Evolutionary conservation across 2,797 vertebrate species (phyloP).

Genomic region (Salarias fasciatus): DNA sequence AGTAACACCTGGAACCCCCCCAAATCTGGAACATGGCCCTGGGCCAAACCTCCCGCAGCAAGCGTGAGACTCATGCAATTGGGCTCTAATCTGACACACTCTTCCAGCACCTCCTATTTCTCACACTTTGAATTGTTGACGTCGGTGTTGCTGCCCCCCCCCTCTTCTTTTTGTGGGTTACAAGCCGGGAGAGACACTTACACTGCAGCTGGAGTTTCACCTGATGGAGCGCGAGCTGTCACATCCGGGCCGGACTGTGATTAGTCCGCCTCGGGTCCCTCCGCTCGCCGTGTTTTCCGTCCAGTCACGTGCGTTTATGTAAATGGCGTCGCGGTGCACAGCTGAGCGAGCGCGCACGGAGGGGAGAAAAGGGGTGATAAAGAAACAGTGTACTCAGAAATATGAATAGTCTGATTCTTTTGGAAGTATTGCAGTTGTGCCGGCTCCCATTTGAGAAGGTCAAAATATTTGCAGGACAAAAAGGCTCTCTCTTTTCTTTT

Average conservation of each 20-base stretch:
- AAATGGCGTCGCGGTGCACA: constrained; percentile 47
- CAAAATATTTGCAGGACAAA: constrained; percentile 68
- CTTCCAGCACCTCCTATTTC: constrained; percentile 61
- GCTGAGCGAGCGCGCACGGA: constrained; percentile 40
- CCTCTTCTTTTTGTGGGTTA: constrained; percentile 1
- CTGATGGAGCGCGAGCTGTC: constrained; percentile 60
- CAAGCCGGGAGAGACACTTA: constrained; percentile 20
- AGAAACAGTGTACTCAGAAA: constrained; percentile 43
- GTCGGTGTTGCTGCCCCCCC: constrained; percentile 42
- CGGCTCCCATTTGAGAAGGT: constrained; percentile 66
- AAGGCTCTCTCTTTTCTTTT: constrained; percentile 53
- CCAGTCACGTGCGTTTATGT: constrained; percentile 59
- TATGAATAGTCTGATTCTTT: constrained; percentile 39
- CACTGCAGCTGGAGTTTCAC: constrained; percentile 33
- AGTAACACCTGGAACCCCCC: constrained; percentile 73
- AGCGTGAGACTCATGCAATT: constrained; percentile 69
- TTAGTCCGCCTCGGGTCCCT: constrained; percentile 46
- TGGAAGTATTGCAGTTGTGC: constrained; percentile 36
- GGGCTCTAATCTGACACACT: constrained; percentile 72
- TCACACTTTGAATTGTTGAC: constrained; percentile 62
- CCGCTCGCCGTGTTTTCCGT: constrained; percentile 24
- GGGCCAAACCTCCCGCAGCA: constrained; percentile 70
- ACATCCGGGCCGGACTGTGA: constrained; percentile 40
- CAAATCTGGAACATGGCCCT: constrained; percentile 71
- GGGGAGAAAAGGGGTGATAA: constrained; percentile 26